Evolutionary conservation across 2,888 invertebrate genomes (phyloP).

Genomic region (Drosophila melanosoma): DNA sequence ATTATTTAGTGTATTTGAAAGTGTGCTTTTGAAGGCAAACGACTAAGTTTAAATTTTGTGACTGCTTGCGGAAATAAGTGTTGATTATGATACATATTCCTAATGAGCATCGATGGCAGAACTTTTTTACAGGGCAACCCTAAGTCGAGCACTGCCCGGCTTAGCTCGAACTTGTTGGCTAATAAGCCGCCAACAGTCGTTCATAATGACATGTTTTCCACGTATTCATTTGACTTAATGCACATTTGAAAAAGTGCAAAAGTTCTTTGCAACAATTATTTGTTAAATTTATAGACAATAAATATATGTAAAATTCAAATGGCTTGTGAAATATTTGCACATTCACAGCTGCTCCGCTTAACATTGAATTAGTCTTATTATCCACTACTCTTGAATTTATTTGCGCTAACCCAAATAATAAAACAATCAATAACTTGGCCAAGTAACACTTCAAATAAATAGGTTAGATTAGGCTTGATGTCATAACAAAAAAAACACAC

Average conservation of each 20-base stretch:
- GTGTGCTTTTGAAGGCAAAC: background rate
- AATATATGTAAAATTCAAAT: slow-evolving; percentile 3
- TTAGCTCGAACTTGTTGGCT: background rate
- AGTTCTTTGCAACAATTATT: background rate
- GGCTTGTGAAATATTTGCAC: slow-evolving; percentile 22
- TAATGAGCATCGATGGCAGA: background rate
- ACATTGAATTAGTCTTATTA: slow-evolving; percentile 13
- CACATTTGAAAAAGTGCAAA: background rate
- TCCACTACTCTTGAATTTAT: background rate
- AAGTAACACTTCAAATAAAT: slow-evolving; percentile 12
- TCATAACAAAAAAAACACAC: slow-evolving; percentile 34
- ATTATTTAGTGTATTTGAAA: background rate
- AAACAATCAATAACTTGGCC: slow-evolving; percentile 22
- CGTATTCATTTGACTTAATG: background rate
- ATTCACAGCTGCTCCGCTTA: slow-evolving; percentile 24
- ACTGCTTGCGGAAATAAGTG: background rate
- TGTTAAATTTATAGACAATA: background rate
- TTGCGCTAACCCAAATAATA: slow-evolving; percentile 12
- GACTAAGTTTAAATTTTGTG: background rate
- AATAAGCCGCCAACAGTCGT: slow-evolving; percentile 4
- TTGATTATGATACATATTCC: background rate
- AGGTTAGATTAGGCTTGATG: slow-evolving; percentile 13
- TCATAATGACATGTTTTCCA: background rate
- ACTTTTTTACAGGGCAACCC: background rate
- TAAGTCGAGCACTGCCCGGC: background rate